Conservation (phyloP, 2,113 vertebrate species). For the Eulacestoma nigropectus region DNA sequence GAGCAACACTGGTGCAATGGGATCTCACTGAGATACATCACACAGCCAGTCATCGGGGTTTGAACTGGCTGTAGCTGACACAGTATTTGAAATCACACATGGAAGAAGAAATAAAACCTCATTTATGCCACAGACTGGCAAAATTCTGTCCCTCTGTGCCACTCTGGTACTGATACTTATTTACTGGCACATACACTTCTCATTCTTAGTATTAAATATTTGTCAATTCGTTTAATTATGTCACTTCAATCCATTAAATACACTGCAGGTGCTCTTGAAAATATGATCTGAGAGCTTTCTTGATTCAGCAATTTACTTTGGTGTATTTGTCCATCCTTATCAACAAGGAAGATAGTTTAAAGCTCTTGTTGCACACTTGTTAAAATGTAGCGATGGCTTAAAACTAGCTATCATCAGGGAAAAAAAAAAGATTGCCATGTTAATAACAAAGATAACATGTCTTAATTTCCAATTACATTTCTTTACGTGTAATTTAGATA, state of each 20-base stretch:
- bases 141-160: neutral
- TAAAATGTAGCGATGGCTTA: neutral
- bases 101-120: neutral
- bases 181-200: neutral
- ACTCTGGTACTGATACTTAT: neutral
- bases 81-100: accelerated
- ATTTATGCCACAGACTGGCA: neutral
- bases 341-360: neutral
- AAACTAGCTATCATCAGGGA: neutral
- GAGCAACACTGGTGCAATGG: neutral
- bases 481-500: neutral
- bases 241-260: neutral
- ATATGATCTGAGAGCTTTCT: neutral
- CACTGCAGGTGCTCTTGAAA: neutral
- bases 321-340: neutral
- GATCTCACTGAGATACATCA: neutral
- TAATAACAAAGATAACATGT: neutral
- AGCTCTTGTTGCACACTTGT: neutral
- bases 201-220: neutral
- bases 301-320: neutral
- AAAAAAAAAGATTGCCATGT: neutral
- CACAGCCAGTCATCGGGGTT: accelerated
- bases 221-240: neutral
- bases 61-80: neutral
- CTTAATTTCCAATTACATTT: neutral